Evolutionary conservation across 2,797 vertebrate genomes (phyloP).

Genomic region (Melanogrammus aeglefinus): DNA sequence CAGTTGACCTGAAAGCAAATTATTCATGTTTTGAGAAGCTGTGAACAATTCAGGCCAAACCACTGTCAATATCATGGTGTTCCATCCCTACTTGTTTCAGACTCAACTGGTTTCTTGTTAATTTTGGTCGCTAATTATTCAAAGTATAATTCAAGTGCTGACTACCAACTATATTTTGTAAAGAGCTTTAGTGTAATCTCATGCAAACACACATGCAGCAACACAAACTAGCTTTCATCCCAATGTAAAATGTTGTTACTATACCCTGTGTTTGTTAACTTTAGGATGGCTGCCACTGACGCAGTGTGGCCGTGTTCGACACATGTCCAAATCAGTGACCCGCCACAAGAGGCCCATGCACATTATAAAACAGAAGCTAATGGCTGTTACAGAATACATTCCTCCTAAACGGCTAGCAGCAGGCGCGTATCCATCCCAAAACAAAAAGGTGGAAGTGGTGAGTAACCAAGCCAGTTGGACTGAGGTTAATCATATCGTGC

Average conservation of each 20-base stretch:
- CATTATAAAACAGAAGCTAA: slow-evolving; percentile 84
- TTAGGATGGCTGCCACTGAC: slow-evolving; percentile 81
- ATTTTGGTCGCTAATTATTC: background rate
- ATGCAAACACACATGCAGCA: no score
- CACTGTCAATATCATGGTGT: background rate
- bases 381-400: slow-evolving; percentile 87
- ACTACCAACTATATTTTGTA: background rate
- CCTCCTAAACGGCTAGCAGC: slow-evolving; percentile 71
- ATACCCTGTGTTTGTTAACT: slow-evolving; percentile 10
- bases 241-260: background rate
- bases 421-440: slow-evolving; percentile 57
- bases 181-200: no score
- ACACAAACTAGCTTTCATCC: background rate
- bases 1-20: background rate
- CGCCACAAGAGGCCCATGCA: slow-evolving; percentile 86
- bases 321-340: slow-evolving; percentile 89
- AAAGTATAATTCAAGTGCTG: background rate
- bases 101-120: no score
- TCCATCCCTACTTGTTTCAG: no score
- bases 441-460: slow-evolving; percentile 54
- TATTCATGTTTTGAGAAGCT: background rate
- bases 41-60: background rate
- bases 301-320: slow-evolving; percentile 78
- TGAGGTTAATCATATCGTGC: no score
- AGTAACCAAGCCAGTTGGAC: background rate